Evolutionary conservation across 2,888 invertebrate genomes (phyloP).

Genomic region (Plutella xylostella): DNA sequence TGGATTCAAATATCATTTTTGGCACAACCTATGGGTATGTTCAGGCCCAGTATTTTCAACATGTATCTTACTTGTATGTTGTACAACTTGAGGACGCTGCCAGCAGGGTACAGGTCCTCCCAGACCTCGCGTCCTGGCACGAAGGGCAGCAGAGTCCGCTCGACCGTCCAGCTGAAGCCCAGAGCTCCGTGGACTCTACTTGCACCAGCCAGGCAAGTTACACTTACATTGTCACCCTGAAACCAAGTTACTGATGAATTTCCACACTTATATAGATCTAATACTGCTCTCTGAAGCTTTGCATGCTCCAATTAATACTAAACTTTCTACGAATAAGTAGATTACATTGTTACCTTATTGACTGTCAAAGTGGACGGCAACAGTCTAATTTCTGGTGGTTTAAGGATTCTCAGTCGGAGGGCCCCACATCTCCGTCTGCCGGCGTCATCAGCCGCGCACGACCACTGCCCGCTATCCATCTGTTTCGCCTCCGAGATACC

Average conservation of each 20-base stretch:
- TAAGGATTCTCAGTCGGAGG: conserved; percentile 71
- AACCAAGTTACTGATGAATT: no score
- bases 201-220: conserved; percentile 76
- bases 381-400: conserved; percentile 75
- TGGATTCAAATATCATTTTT: no score
- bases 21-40: no score
- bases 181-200: conserved; percentile 72
- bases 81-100: conserved; percentile 83
- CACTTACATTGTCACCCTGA: conserved; percentile 77
- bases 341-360: conserved; percentile 77
- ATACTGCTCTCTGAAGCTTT: no score
- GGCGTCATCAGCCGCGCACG: conserved; percentile 80
- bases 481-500: conserved; percentile 77
- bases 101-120: conserved; percentile 87
- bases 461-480: conserved; percentile 82
- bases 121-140: conserved; percentile 82
- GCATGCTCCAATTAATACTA: no score
- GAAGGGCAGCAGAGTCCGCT: conserved; percentile 78
- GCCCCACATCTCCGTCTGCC: conserved; percentile 76
- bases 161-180: conserved; percentile 88
- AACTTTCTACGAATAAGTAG: no score
- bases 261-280: no score
- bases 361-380: conserved; percentile 78
- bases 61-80: conserved; percentile 79
- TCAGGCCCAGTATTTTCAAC: no score